phyloP scores from a whole-genome alignment of 2,888 invertebrate genomes.

The Herminia tarsipennalis region DNA sequence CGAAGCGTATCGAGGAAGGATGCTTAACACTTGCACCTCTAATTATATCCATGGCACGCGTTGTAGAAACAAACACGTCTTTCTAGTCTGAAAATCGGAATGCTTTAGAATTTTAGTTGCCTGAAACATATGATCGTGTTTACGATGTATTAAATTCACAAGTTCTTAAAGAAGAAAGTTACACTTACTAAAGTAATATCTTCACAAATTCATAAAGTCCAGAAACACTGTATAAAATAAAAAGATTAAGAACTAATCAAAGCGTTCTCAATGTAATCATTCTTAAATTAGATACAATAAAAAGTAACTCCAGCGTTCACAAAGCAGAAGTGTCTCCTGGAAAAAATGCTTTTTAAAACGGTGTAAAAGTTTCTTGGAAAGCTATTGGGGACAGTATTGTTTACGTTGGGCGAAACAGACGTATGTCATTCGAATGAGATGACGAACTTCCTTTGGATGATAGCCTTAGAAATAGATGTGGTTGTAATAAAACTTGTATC shows the following conservation, averaged over 20 bases:
- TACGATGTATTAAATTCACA: constrained; percentile 30
- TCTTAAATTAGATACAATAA: constrained; percentile 56
- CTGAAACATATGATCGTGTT: constrained; percentile 34
- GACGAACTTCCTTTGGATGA: constrained; percentile 56
- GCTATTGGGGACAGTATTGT: constrained; percentile 76
- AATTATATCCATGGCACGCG: constrained; percentile 77
- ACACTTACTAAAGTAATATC: neutral
- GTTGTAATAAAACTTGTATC: constrained; percentile 33
- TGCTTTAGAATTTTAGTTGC: constrained; percentile 28
- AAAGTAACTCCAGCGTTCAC: constrained; percentile 42
- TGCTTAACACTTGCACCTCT: constrained; percentile 81
- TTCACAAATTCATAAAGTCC: neutral
- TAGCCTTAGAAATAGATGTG: constrained; percentile 59
- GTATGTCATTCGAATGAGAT: constrained; percentile 73
- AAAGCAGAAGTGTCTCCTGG: constrained; percentile 70
- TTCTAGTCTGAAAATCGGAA: constrained; percentile 45
- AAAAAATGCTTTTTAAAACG: constrained; percentile 68
- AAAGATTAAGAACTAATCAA: constrained; percentile 24
- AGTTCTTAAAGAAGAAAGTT: constrained; percentile 2
- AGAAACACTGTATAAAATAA: neutral
- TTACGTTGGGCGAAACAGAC: constrained; percentile 66
- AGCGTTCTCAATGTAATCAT: too few relatives aligned
- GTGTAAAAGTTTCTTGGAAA: constrained; percentile 79
- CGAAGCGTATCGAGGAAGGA: constrained; percentile 81
- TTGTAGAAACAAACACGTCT: constrained; percentile 72